Percentiles rank a stretch among this genome's conserved stretches.
Evolutionary conservation across 1,140 invertebrate species (phyloP).

Genomic region (Bombus balteatus): DNA sequence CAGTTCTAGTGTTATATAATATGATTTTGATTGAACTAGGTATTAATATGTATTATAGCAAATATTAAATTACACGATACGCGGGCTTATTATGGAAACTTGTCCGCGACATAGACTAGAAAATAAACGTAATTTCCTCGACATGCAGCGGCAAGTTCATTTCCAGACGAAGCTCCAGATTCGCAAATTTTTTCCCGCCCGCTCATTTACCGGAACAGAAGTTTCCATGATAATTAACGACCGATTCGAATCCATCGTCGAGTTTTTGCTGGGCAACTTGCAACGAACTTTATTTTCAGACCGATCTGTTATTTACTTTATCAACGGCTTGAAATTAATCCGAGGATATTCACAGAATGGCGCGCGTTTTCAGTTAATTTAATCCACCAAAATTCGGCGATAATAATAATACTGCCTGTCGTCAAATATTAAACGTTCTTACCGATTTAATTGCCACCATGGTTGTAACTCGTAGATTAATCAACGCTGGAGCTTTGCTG

Average conservation of each 20-base stretch:
- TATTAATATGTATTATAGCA: background rate
- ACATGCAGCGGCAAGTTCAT: background rate
- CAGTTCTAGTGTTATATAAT: no score
- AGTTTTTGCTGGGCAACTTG: background rate
- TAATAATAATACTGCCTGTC: no score
- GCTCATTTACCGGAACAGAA: slow-evolving; percentile 1
- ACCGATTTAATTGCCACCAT: no score
- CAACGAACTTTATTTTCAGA: background rate
- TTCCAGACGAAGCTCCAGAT: no score
- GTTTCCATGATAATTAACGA: slow-evolving; percentile 23
- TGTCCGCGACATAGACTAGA: no score
- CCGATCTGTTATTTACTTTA: slow-evolving; percentile 10
- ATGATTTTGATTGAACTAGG: background rate
- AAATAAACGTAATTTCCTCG: background rate
- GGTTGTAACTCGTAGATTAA: no score
- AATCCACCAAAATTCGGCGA: background rate
- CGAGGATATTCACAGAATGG: background rate
- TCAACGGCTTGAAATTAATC: slow-evolving; percentile 26
- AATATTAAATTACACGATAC: background rate
- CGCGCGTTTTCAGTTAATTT: background rate
- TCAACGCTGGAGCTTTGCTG: no score
- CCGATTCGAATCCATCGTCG: background rate
- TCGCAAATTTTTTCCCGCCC: background rate
- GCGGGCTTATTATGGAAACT: background rate
- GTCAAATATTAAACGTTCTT: no score